phyloP scores from a whole-genome alignment of 2,797 vertebrate genomes.

The Mastacembelus armatus region DNA sequence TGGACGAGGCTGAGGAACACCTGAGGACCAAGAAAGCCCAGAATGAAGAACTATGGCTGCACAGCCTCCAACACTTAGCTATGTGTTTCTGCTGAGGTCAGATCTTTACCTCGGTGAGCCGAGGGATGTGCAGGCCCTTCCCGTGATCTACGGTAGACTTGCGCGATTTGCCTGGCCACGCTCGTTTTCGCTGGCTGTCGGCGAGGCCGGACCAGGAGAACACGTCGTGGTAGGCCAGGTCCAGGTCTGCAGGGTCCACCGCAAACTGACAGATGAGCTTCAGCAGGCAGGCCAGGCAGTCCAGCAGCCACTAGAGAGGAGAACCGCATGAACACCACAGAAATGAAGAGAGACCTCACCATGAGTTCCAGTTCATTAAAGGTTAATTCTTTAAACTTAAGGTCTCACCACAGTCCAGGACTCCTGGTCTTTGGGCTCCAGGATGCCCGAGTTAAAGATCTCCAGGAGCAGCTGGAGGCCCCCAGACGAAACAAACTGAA shows the following conservation, averaged over 20 bases:
- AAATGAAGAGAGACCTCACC: no score
- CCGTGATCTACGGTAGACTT: conserved; percentile 93
- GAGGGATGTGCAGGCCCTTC: conserved; percentile 95
- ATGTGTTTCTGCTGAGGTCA: accelerated
- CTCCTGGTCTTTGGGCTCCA: conserved; percentile 97
- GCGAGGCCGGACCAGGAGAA: conserved; percentile 97
- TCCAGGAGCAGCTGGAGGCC: conserved; percentile 96
- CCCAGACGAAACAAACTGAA: conserved; percentile 96
- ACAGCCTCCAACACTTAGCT: neutral
- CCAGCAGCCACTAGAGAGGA: conserved; percentile 92
- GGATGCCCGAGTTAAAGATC: conserved; percentile 96
- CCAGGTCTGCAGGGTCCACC: conserved; percentile 95
- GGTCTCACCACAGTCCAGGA: conserved; percentile 96
- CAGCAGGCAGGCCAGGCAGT: conserved; percentile 97
- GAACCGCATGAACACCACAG: neutral
- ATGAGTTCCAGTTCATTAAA: no score
- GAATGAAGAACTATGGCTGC: accelerated
- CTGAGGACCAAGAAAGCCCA: conserved; percentile 66
- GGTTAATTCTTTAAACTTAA: no score
- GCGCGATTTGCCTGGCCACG: conserved; percentile 95
- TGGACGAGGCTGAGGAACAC: conserved; percentile 97
- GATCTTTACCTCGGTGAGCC: conserved; percentile 90
- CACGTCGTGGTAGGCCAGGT: conserved; percentile 97
- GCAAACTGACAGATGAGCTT: conserved; percentile 99
- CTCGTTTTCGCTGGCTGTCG: conserved; percentile 92